phyloP scores from a whole-genome alignment of 2,113 vertebrate species.

The Ornithorhynchus anatinus region DNA sequence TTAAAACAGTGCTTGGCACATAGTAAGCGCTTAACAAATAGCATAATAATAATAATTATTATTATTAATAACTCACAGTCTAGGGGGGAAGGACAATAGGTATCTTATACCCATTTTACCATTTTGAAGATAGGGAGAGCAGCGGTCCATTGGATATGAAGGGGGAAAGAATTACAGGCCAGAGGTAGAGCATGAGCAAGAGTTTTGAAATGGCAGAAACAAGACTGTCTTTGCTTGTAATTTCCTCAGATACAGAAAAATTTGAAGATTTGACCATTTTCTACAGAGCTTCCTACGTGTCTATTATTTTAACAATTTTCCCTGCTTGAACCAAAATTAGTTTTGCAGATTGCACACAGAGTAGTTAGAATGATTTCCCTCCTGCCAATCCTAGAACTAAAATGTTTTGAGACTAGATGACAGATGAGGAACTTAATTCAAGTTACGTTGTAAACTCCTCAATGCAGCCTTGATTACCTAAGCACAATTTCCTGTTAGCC shows the following conservation, averaged over 20 bases:
- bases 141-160: too few species aligned
- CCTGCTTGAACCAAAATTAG: constrained; percentile 7
- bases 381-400: constrained; percentile 1
- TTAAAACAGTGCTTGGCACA: too few species aligned
- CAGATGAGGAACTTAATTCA: constrained; percentile 26
- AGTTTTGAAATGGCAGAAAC: too few species aligned
- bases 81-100: too few species aligned
- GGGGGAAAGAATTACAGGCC: too few species aligned
- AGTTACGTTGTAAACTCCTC: constrained; percentile 21
- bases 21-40: too few species aligned
- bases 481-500: neutral
- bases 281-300: neutral
- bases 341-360: constrained; percentile 47
- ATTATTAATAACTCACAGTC: too few species aligned
- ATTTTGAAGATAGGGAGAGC: too few species aligned
- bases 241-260: neutral
- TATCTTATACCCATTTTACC: too few species aligned
- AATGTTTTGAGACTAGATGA: constrained; percentile 18
- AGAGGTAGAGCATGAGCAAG: too few species aligned
- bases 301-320: constrained; percentile 1
- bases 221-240: too few species aligned
- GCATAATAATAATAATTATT: too few species aligned
- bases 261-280: constrained; percentile 13
- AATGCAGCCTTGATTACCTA: constrained; percentile 5
- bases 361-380: constrained; percentile 33